A percentile compares a stretch with the other conserved stretches of the same genome.
phyloP scores from a whole-genome alignment of 2,797 vertebrate genomes.

The Vultur gryphus region DNA sequence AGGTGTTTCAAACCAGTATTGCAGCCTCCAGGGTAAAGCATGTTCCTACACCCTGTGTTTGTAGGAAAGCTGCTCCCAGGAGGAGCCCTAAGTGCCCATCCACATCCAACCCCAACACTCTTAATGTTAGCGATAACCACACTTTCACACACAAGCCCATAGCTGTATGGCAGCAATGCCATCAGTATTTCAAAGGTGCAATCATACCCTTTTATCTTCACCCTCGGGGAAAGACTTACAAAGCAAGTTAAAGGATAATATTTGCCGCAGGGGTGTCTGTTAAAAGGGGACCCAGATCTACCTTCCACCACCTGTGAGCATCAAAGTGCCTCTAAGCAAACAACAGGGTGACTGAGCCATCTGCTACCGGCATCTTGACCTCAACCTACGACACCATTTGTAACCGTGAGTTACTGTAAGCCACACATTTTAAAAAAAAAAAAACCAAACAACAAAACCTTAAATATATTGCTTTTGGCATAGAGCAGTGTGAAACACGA shows the following conservation, averaged over 20 bases:
- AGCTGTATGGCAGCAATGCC: rapidly evolving
- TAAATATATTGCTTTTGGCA: not conserved
- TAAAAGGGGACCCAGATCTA: not conserved
- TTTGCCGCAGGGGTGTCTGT: not conserved
- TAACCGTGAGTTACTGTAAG: not conserved
- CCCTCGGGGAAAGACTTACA: not conserved
- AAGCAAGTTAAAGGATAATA: not conserved
- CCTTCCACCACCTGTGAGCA: not conserved
- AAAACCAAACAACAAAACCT: not conserved
- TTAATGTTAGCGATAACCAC: rapidly evolving
- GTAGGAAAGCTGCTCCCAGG: not conserved
- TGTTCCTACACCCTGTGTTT: rapidly evolving
- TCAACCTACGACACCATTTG: not conserved
- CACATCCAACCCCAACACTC: rapidly evolving
- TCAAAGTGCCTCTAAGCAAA: not conserved
- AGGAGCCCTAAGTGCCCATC: not conserved
- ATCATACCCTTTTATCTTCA: not conserved
- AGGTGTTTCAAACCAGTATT: not conserved
- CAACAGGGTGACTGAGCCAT: not conserved
- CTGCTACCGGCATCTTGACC: not conserved
- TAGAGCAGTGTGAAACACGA: not conserved
- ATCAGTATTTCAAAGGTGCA: not conserved
- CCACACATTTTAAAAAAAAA: not conserved
- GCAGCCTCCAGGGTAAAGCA: not conserved
- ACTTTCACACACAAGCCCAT: rapidly evolving